phyloP scores from a whole-genome alignment of 1,140 invertebrate genomes.

The Gryon sp. region DNA sequence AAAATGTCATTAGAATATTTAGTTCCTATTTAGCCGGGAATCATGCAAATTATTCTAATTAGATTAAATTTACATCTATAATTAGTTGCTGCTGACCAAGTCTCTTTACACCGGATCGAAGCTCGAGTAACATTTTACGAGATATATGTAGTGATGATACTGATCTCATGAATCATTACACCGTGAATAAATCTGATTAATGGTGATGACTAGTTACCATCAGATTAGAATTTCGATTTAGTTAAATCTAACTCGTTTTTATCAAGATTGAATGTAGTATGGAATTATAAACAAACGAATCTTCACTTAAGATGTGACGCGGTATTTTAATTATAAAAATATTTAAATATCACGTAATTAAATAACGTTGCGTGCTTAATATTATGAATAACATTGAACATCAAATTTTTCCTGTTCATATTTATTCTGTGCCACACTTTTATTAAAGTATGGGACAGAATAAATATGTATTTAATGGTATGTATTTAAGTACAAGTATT shows the following conservation, averaged over 20 bases:
- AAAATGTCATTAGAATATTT: too few species aligned
- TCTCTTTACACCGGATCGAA: slow-evolving; percentile 22
- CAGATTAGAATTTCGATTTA: slow-evolving; percentile 37
- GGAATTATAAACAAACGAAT: too few species aligned
- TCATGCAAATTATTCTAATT: background rate
- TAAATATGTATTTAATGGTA: too few species aligned
- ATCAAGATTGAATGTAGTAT: background rate
- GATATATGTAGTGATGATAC: slow-evolving; percentile 17
- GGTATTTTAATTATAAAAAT: too few species aligned
- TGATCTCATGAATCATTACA: slow-evolving; percentile 43
- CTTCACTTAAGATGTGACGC: too few species aligned
- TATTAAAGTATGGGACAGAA: too few species aligned
- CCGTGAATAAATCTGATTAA: slow-evolving; percentile 39
- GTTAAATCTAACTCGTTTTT: slow-evolving; percentile 17
- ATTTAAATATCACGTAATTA: too few species aligned
- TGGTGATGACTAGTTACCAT: slow-evolving; percentile 29
- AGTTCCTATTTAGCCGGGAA: background rate
- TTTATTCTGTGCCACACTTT: too few species aligned
- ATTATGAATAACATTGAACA: too few species aligned
- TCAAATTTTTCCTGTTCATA: too few species aligned
- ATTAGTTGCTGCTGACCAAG: slow-evolving; percentile 31
- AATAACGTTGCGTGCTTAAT: too few species aligned
- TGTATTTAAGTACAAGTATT: too few species aligned
- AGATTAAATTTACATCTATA: slow-evolving; percentile 21
- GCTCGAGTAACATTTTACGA: slow-evolving; percentile 10